Conservation (phyloP, 2,113 vertebrate species). For the Panthera leo region DNA sequence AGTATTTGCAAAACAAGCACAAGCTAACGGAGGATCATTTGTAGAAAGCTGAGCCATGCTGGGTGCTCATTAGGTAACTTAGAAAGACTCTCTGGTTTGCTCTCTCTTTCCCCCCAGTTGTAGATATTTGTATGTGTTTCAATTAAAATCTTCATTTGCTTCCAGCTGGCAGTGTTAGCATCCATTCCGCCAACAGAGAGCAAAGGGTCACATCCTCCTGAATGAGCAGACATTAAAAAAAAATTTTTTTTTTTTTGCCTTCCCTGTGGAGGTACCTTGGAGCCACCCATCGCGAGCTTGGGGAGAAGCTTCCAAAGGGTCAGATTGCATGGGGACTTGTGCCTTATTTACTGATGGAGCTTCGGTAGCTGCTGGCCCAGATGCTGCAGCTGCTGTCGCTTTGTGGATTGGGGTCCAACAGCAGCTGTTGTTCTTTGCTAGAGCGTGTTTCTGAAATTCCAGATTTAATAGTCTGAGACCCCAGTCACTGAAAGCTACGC, state of each 20-base stretch:
- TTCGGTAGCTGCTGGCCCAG: conserved; percentile 55
- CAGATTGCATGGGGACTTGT: conserved; percentile 15
- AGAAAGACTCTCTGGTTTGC: background rate
- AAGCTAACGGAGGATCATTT: conserved; percentile 80
- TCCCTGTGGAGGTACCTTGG: background rate
- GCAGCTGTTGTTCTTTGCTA: conserved; percentile 67
- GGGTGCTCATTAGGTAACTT: conserved; percentile 73
- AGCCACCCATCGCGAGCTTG: background rate
- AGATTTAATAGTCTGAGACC: conserved; percentile 77
- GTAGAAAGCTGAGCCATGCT: conserved; percentile 63
- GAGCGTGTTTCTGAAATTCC: conserved; percentile 71
- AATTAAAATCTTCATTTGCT: conserved; percentile 75
- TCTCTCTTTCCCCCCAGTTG: background rate
- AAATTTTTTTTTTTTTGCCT: background rate
- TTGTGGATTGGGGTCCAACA: conserved; percentile 47
- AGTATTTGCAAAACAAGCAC: conserved; percentile 79
- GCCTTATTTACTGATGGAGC: conserved; percentile 65
- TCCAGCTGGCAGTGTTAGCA: conserved; percentile 62
- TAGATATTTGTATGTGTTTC: conserved; percentile 61
- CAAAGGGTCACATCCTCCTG: conserved; percentile 61
- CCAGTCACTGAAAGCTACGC: conserved; percentile 63
- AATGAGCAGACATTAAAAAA: background rate
- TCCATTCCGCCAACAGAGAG: conserved; percentile 3
- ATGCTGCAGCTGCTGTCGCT: conserved; percentile 64
- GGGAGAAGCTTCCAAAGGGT: conserved; percentile 39